Conservation (phyloP, 2,797 vertebrate species). For the Poeciliopsis paucimaculata region DNA sequence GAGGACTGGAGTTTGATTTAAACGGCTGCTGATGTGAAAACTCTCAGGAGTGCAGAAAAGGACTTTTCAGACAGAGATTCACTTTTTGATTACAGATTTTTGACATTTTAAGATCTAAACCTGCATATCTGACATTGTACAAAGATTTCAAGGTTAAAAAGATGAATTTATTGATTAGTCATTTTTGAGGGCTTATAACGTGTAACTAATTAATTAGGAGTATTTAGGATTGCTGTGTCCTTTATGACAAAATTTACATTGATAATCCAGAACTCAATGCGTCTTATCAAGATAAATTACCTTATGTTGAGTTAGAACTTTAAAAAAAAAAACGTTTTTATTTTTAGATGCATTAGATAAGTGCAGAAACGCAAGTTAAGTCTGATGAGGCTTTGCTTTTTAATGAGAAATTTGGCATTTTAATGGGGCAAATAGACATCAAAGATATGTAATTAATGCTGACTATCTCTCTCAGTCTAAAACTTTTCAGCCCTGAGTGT, state of each 20-base stretch:
- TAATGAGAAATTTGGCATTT: not conserved
- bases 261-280: not conserved
- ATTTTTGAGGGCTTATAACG: not conserved
- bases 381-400: not conserved
- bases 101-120: not conserved
- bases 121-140: not conserved
- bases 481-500: not conserved
- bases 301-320: not conserved
- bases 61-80: not conserved
- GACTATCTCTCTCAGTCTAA: not conserved
- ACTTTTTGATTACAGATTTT: slow-evolving; percentile 1
- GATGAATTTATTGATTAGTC: not conserved
- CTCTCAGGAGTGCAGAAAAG: not conserved
- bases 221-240: not conserved
- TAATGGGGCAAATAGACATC: not conserved
- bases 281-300: not conserved
- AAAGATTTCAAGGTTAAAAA: not conserved
- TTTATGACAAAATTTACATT: not conserved
- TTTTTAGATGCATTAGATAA: not conserved
- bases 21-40: not conserved
- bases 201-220: too few species aligned
- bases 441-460: not conserved
- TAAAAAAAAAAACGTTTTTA: not conserved
- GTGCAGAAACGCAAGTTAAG: not conserved
- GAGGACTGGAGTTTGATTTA: not conserved